Evolutionary conservation across 2,888 invertebrate species (phyloP).

Genomic region (Galerucella nymphaeae): DNA sequence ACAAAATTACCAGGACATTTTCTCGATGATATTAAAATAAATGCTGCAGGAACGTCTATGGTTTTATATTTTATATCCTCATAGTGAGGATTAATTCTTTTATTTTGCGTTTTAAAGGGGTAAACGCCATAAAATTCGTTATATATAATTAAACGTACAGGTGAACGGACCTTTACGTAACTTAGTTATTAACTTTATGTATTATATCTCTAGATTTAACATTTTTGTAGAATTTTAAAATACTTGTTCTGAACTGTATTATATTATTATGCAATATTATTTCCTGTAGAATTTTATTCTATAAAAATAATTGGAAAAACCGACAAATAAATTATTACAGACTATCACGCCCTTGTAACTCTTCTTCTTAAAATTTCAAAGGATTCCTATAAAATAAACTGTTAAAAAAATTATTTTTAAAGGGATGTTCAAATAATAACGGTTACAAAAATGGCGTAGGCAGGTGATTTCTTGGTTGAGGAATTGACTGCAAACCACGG

Average conservation of each 20-base stretch:
- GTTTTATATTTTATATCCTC: background rate
- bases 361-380: too few species aligned
- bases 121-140: constrained; percentile 22
- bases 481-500: too few species aligned
- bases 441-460: too few species aligned
- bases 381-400: too few species aligned
- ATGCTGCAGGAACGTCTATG: background rate
- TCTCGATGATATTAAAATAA: too few species aligned
- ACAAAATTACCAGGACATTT: too few species aligned
- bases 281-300: background rate
- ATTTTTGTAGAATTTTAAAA: background rate
- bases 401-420: too few species aligned
- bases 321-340: too few species aligned
- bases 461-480: too few species aligned
- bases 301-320: background rate
- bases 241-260: background rate
- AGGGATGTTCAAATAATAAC: too few species aligned
- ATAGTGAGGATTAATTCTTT: constrained; percentile 12
- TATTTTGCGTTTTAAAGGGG: constrained; percentile 22
- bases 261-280: background rate
- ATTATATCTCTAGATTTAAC: background rate
- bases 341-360: too few species aligned
- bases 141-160: constrained; percentile 18
- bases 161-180: constrained; percentile 2
- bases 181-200: background rate